Conservation (phyloP, 2,888 invertebrate genomes). For the Lissonota sp. region DNA sequence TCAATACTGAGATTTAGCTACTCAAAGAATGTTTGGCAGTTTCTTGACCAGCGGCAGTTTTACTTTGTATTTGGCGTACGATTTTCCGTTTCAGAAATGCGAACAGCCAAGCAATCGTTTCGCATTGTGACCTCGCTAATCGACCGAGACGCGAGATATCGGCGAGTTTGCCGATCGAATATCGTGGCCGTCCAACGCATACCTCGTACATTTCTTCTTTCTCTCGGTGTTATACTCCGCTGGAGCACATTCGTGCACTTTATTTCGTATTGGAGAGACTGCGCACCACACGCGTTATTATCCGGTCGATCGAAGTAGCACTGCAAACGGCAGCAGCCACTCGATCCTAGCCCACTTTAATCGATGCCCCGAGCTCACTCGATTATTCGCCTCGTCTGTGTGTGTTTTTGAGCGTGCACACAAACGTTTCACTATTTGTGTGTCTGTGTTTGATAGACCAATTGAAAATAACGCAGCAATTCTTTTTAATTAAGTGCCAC, state of each 20-base stretch:
- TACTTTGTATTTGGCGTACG: too few relatives aligned
- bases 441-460: too few relatives aligned
- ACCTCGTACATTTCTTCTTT: constrained; percentile 38
- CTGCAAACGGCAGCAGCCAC: constrained; percentile 73
- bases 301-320: constrained; percentile 63
- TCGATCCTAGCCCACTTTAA: constrained; percentile 70
- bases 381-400: constrained; percentile 41
- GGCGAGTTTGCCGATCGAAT: constrained; percentile 55
- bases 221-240: constrained; percentile 15
- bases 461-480: too few relatives aligned
- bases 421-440: constrained; percentile 25
- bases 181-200: constrained; percentile 7
- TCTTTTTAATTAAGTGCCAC: too few relatives aligned
- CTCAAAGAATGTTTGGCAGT: too few relatives aligned
- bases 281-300: constrained; percentile 41
- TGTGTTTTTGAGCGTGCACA: constrained; percentile 1
- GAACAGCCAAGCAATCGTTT: constrained; percentile 5
- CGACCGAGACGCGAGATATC: constrained; percentile 74
- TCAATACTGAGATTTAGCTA: too few relatives aligned
- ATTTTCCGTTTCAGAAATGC: too few relatives aligned
- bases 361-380: constrained; percentile 50
- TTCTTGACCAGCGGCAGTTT: too few relatives aligned
- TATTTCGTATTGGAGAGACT: constrained; percentile 42
- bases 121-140: constrained; percentile 69
- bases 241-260: constrained; percentile 60